Evolutionary conservation across 2,888 invertebrate genomes (phyloP), one percentile per base, ranked within the genome.

Genomic region (Barypeithes pellucidus): DNA sequence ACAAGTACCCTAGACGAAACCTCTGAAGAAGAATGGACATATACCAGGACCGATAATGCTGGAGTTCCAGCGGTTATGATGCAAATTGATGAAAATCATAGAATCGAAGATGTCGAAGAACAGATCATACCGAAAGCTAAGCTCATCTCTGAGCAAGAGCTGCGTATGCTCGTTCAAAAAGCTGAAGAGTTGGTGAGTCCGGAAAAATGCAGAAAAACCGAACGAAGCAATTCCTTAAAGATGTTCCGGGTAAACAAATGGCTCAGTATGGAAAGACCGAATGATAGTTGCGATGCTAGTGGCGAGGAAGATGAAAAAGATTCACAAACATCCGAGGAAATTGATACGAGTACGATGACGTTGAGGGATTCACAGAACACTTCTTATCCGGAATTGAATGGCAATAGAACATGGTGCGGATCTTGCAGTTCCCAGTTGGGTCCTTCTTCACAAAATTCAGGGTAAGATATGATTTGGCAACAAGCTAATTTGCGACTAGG

Each of bases 261-360:
- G 93, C 83, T 92, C 74, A 90, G 90, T 80, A 88, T 91, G 82
- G 88, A 89, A 73, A 71, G 50, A 61, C 89, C 90, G 59, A 88
- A 90, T 68, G 93, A 93, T 84, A 93, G 92, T 85, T 95, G 95
- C 85, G 96, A 96, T 84, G 96, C 96, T 0, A 96, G 95, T 72
- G 95, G 95, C 12, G 96, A 96, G 86, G 95, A 94, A 78, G 95
- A 95, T 50, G 93, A 93, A 7, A 89, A 88, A 62, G 93, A 93
- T 82, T 93, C 94, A 0, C 89, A 93, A 76, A 91, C 93, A 0
- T 94, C 94, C 0, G 94, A 94, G 81, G 94, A 94, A 80, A 87
- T 92, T 73, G 93, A 94, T 82, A 90, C 93, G 79, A 94, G 94
- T 81, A 91, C 93, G 39, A 89, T 89, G 72, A 91, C 91, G 33